Evolutionary conservation across 2,888 invertebrate species (phyloP), one percentile per base, ranked within the genome.

Genomic region (Melanostoma mellinum): DNA sequence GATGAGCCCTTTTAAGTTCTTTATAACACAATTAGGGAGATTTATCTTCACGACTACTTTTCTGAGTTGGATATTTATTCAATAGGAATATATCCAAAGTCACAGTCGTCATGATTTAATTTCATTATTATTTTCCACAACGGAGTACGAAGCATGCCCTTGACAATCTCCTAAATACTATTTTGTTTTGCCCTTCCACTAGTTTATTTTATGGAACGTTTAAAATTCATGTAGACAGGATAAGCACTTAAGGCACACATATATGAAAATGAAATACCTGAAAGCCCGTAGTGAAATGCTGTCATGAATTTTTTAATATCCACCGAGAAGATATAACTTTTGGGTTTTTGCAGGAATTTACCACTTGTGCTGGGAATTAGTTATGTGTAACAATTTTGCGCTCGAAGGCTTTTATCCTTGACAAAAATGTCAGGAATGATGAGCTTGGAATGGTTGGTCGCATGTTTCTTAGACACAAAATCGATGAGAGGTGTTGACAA

Each of bases 311-410:
- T 33, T 60, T 60, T 60, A 33, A 58, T 20, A 60, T 46, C 44
- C 33, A 33, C 10, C 44, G 44, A 60, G 35, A 58, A 38, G 1
- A 60, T 60, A 60, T 46, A 20, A 8, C 4, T 44, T n/a, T 6
- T 30, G 56, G 36, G 30, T 40, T 35, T 38, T 35, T 60, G 10
- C 33, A 55, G 75, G 75, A 74, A 80, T 80, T 74, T 74, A 74
- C 61, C 69, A 58, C 56, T 50, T 63, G 61, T 68, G 79, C 52
- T 46, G 42, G 60, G 8, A 63, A 75, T 75, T 63, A 75, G 65
- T 58, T 8, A 58, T 75, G 74, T 65, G 69, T 69, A 56, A 69
- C 68, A 80, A 69, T 68, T 67, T 63, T 56, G 30, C 42, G 61
- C 63, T 63, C 36, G 33, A 33, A 52, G 71, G 71, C 32, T 40